phyloP scores from a whole-genome alignment of 1,140 invertebrate genomes.

The Drosophila melanica region DNA sequence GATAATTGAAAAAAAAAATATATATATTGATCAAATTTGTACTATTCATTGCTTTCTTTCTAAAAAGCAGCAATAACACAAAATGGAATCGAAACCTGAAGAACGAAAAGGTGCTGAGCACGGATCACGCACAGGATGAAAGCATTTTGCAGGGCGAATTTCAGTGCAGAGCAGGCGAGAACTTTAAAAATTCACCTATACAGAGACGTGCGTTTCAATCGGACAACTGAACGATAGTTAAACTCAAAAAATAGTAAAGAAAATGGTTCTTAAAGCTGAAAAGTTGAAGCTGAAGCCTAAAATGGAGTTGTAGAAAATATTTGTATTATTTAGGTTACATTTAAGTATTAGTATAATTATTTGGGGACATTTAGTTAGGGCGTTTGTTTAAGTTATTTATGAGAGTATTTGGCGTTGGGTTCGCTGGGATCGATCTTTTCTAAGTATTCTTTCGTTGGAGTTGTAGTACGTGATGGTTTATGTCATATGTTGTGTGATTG shows the following conservation, averaged over 20 bases:
- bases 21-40: no score
- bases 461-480: background rate
- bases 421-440: background rate
- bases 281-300: conserved; percentile 43
- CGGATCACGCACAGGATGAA: conserved; percentile 10
- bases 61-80: background rate
- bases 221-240: conserved; percentile 8
- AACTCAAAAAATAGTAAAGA: background rate
- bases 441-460: conserved; percentile 13
- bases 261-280: conserved; percentile 20
- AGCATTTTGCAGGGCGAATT: background rate
- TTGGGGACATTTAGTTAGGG: conserved; percentile 21
- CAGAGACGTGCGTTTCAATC: background rate
- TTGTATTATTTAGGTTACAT: conserved; percentile 23
- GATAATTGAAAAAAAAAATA: conserved; percentile 22
- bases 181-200: background rate
- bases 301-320: conserved; percentile 46
- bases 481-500: conserved; percentile 8
- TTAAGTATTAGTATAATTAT: conserved; percentile 1
- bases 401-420: background rate
- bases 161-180: background rate
- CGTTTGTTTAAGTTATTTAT: conserved; percentile 17
- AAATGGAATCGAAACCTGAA: background rate
- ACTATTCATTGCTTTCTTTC: background rate
- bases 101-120: conserved; percentile 1